A percentile compares a stretch with the other conserved stretches of the same genome.
Evolutionary conservation across 2,113 vertebrate genomes (phyloP).

Genomic region (Rhadina sibilatrix): DNA sequence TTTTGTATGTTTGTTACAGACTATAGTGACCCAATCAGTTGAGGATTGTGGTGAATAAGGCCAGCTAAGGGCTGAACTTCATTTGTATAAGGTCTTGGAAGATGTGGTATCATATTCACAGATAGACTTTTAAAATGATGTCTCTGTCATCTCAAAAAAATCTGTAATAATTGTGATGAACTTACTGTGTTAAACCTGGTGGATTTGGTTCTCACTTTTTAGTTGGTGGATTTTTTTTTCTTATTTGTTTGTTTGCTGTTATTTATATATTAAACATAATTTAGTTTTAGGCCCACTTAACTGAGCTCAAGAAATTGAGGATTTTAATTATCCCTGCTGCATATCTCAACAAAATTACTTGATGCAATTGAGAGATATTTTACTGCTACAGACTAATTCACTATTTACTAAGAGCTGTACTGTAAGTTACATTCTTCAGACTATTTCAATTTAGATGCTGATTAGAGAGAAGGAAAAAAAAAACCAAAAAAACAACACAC

Average conservation of each 20-base stretch:
- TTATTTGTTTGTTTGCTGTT: background rate
- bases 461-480: conserved; percentile 6
- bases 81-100: background rate
- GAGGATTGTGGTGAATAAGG: background rate
- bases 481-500: too few species aligned
- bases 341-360: background rate
- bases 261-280: background rate
- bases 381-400: background rate
- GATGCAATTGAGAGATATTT: background rate
- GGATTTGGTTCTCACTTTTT: background rate
- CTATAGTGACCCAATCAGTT: background rate
- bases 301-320: background rate
- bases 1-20: conserved; percentile 12
- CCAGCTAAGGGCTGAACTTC: background rate
- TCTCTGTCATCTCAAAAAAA: background rate
- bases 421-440: background rate
- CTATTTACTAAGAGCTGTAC: background rate
- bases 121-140: conserved; percentile 7
- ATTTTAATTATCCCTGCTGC: background rate
- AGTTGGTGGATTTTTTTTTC: background rate
- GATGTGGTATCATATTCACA: conserved; percentile 9
- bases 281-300: background rate
- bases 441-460: conserved; percentile 33
- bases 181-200: background rate
- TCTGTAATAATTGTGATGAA: background rate